Conservation (phyloP, 1,140 invertebrate species). For the Caenorhabditis remanei region DNA sequence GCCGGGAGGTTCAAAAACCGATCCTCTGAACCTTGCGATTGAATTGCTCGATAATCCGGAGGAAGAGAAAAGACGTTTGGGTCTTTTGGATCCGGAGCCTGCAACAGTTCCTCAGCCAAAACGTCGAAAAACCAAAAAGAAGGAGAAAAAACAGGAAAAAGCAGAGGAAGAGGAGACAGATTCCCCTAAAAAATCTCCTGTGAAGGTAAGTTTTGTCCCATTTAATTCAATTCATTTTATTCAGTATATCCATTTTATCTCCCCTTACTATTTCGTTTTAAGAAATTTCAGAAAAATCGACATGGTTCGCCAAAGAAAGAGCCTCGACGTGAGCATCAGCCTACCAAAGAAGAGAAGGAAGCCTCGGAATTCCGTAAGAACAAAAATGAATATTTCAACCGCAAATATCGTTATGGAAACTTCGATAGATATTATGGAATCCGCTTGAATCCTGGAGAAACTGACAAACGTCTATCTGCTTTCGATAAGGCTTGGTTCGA, state of each 20-base stretch:
- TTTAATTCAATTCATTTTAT: neutral
- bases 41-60: constrained; percentile 26
- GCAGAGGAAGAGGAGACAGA: neutral
- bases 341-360: constrained; percentile 27
- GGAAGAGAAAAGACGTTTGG: constrained; percentile 1
- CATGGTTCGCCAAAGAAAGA: constrained; percentile 12
- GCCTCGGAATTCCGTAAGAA: constrained; percentile 26
- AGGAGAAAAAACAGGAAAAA: neutral
- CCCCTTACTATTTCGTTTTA: neutral
- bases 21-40: constrained; percentile 13
- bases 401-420: constrained; percentile 73
- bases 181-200: neutral
- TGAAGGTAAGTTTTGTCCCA: neutral
- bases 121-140: neutral
- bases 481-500: constrained; percentile 89
- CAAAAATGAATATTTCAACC: constrained; percentile 56
- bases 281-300: constrained; percentile 41
- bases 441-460: constrained; percentile 65
- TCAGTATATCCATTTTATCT: too few species aligned
- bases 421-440: constrained; percentile 73
- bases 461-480: constrained; percentile 86
- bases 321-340: neutral
- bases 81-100: constrained; percentile 4
- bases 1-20: constrained; percentile 28
- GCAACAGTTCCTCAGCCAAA: neutral